Evolutionary conservation across 2,888 invertebrate species (phyloP), one percentile per base, ranked within the genome.

Genomic region (Rutpela maculata): DNA sequence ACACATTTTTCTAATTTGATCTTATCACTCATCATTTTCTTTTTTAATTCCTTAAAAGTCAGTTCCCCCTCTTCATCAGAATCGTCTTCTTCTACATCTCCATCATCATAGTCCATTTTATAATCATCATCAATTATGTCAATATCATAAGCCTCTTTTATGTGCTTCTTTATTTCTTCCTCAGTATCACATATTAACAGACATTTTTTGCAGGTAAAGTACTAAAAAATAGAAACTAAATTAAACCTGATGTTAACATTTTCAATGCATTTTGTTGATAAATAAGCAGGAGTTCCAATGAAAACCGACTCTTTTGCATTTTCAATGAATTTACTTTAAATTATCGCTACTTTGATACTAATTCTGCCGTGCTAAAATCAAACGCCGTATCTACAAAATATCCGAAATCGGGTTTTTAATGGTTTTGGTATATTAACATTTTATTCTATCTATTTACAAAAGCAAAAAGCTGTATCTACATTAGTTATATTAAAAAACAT

Each of bases 121-220:
- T 57, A 74, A 18, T 76, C 77, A 35, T 80, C 81, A 15, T 78
- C 75, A 11, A 69, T 70, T 11, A 84, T 55, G 59, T 77, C 74
- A 10, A 81, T 77, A 17, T 82, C 77, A 77, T 86, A 85, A 55
- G 43, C 66, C 17, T 56, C 18, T 69, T 83, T 77, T 10, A 88
- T 63, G 78, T 89, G 89, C 31, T 85, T 68, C 59, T 79, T 75
- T 2, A 87, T 84, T 12, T 84, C 82, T 15, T 81, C 75, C 79
- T 85, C 80, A n/a, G 76, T 79, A 66, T 76, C 63, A 17, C 73
- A 79, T n/a, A 86, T 82, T 12, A 74, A 66, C 57, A 88, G 80
- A 81, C 89, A 89, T 77, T 80, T 78, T 78, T 85, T 88, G 76
- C 89, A 89, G 10, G 85, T 83, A 68, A 82, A 87, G 74, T 84